phyloP scores from a whole-genome alignment of 2,113 vertebrate species.

The Anolis sagrei region DNA sequence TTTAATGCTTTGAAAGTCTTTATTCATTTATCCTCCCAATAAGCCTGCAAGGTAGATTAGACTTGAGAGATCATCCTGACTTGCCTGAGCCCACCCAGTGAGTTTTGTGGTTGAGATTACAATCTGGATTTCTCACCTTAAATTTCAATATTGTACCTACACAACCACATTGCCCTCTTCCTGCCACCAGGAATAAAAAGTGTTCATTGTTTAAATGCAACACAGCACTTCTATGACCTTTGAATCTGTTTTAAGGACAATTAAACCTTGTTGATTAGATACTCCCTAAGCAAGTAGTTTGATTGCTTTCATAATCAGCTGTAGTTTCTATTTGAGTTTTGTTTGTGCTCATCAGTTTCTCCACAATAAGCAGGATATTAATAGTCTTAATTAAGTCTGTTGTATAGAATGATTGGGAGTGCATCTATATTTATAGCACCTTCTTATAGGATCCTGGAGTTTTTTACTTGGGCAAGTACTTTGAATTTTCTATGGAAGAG shows the following conservation, averaged over 20 bases:
- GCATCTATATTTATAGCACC: too few relatives aligned
- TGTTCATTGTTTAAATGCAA: neutral
- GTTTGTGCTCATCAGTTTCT: neutral
- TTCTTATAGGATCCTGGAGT: too few relatives aligned
- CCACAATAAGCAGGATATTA: neutral
- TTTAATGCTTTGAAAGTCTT: neutral
- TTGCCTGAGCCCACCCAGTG: constrained; percentile 2
- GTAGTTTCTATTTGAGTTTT: neutral
- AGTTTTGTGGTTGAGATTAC: neutral
- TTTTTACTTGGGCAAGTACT: too few relatives aligned
- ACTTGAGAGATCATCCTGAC: neutral
- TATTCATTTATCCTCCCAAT: constrained; percentile 10
- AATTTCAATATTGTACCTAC: constrained; percentile 4
- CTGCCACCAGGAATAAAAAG: neutral
- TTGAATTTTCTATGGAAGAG: too few relatives aligned
- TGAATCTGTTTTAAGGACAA: constrained; percentile 17
- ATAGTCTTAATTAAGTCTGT: neutral
- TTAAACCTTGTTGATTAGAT: neutral
- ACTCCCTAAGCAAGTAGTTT: neutral
- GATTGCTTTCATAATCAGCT: neutral
- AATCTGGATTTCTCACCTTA: constrained; percentile 14
- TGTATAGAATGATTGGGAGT: too few relatives aligned
- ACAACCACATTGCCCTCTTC: neutral
- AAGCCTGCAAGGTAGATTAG: neutral
- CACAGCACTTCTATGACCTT: neutral